Evolutionary conservation across 1,140 invertebrate genomes (phyloP).

Genomic region (Solenopsis fugax): DNA sequence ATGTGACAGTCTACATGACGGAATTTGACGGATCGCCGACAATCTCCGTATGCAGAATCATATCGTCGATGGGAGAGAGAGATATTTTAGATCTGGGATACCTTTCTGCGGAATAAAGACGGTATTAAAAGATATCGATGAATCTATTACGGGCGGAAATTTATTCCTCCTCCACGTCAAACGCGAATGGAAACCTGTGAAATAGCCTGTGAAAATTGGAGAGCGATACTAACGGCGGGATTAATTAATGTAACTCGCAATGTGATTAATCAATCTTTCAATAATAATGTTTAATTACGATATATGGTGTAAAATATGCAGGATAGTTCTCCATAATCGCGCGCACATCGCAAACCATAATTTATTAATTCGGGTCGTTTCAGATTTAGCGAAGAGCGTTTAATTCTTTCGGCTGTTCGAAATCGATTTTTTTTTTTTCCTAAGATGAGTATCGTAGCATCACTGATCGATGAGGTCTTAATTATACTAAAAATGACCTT

Average conservation of each 20-base stretch:
- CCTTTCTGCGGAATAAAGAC: background rate
- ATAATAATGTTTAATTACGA: background rate
- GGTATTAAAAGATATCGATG: background rate
- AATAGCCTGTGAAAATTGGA: background rate
- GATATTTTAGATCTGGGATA: background rate
- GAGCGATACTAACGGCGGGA: background rate
- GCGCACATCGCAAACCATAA: background rate
- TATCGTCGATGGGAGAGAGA: background rate
- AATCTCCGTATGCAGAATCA: background rate
- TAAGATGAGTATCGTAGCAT: background rate
- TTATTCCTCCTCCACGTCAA: background rate
- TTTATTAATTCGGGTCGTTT: constrained; percentile 7
- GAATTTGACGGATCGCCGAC: background rate
- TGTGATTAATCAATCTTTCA: constrained; percentile 20
- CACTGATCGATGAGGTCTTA: background rate
- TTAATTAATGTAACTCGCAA: background rate
- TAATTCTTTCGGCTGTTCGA: constrained; percentile 9
- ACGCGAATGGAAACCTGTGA: background rate
- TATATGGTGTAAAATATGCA: constrained; percentile 13
- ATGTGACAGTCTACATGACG: background rate
- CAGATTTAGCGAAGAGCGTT: background rate
- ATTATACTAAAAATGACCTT: background rate
- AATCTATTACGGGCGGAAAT: background rate
- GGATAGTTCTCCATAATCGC: background rate
- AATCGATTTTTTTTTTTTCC: background rate